Base-by-base conservation (phyloP, 2,113 vertebrate species). In the Pygoscelis adeliae region DNA sequence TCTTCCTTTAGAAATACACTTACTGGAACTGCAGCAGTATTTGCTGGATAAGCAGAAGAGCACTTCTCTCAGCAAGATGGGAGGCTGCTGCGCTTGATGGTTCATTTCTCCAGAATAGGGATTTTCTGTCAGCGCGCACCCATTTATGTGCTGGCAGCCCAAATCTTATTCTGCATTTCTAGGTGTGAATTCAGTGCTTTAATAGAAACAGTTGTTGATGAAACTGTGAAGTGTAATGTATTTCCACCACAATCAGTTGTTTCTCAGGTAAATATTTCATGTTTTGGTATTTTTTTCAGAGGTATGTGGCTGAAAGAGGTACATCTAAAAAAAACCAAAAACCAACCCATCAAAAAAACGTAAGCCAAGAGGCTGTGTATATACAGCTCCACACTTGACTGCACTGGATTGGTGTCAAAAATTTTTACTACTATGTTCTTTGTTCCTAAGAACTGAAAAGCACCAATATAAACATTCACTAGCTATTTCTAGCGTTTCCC, bases 31-130 rank as follows among this genome's bases (percentile, higher is more conserved):
- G 38, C 19, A 9, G 77, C 23, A 71, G 83, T 50, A 56, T 78
- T 87, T 92, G 81, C 72, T 93, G 83, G 78, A 20, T 95, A 90
- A 95, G 83, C 92, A 95, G 83, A 70, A 74, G 83, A 92, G 44
- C 69, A 9, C 50, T 84, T 92, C 74, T 63, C 77, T 95, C 89
- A 93, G 97, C 83, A 78, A 16, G 89, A 69, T 11, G 72, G 59
- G 88, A 92, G 79, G 86, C 61, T 95, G 90, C 92, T 97, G 72
- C 2, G 34, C 94, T 71, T 63, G 92, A 74, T 92, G 72, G 79
- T 59, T 93, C 17, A 5, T 76, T 71, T 71, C 83, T 84, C 65
- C 47, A 76, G 86, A 90, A 71, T 6, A 42, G 52, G 56, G 53
- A 86, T 95, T 93, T 96, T 87, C 85, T 91, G 69, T 92, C 76